Evolutionary conservation across 2,888 invertebrate genomes (phyloP).

Genomic region (Scaptodrosophila latifasciaeformis): DNA sequence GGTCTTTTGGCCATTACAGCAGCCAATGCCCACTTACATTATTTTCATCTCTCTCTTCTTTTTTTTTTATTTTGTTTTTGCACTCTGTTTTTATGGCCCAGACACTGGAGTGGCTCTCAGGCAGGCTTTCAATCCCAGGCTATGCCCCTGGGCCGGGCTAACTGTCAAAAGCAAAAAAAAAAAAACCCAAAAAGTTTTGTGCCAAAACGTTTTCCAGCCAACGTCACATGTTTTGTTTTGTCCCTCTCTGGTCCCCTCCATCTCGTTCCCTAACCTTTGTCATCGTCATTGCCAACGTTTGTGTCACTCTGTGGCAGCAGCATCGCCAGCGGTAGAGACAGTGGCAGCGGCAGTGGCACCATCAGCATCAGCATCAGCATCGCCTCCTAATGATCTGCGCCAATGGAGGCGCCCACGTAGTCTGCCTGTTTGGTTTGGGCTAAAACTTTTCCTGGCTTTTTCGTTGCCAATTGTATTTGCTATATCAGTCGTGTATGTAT

Average conservation of each 20-base stretch:
- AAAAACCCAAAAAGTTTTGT: constrained; percentile 28
- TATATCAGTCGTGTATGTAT: neutral
- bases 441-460: constrained; percentile 27
- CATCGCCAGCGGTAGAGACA: constrained; percentile 6
- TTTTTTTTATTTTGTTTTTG: constrained; percentile 17
- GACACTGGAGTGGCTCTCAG: too few relatives aligned
- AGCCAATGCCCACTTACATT: neutral
- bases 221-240: too few relatives aligned
- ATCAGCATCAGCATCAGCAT: constrained; percentile 18
- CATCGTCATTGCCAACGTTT: constrained; percentile 36
- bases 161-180: constrained; percentile 30
- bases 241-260: constrained; percentile 8
- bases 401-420: constrained; percentile 60
- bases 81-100: too few relatives aligned
- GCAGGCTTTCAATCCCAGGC: too few relatives aligned
- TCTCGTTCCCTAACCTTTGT: too few relatives aligned
- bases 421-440: constrained; percentile 13
- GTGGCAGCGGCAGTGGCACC: constrained; percentile 11
- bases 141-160: neutral
- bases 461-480: constrained; percentile 4
- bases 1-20: neutral
- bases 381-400: constrained; percentile 60
- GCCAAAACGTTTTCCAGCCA: constrained; percentile 1
- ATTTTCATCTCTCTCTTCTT: neutral
- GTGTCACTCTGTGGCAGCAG: constrained; percentile 25